Percentiles rank a stretch among this genome's conserved stretches.
Conservation (phyloP, 2,888 invertebrate species). For the Cantharis nigra region DNA sequence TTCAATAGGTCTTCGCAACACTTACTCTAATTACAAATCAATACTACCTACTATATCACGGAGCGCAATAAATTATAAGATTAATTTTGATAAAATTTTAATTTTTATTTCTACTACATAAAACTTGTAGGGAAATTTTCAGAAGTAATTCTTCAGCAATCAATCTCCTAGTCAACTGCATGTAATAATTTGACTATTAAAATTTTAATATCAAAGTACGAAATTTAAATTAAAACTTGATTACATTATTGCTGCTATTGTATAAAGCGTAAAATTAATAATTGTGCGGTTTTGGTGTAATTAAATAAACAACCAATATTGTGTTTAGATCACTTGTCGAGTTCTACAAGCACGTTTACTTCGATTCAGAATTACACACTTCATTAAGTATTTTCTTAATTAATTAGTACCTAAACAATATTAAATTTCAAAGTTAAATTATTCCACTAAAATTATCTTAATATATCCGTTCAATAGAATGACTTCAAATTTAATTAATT, state of each 20-base stretch:
- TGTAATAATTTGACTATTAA: background rate
- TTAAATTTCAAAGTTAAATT: background rate
- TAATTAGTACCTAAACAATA: conserved; percentile 15
- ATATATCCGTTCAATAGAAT: background rate
- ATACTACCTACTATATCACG: background rate
- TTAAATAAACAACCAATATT: conserved; percentile 23
- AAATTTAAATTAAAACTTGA: background rate
- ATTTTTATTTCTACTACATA: background rate
- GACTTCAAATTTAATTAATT: background rate
- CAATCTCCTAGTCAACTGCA: background rate
- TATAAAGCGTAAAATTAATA: conserved; percentile 20
- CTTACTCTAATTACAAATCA: background rate
- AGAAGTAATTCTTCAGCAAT: background rate
- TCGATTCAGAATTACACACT: conserved; percentile 25
- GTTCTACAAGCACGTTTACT: conserved; percentile 24
- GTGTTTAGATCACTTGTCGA: conserved; percentile 20
- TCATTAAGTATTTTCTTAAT: conserved; percentile 27
- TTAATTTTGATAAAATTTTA: background rate
- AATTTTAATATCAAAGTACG: background rate
- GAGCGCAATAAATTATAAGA: background rate
- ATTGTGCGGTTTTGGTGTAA: conserved; percentile 22
- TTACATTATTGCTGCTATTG: background rate
- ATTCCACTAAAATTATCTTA: conserved; percentile 1
- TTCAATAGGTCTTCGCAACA: background rate
- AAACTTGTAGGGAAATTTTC: background rate